Evolutionary conservation across 2,113 vertebrate species (phyloP), one percentile per base, ranked within the genome.

Genomic region (Dipodomys stephensi): DNA sequence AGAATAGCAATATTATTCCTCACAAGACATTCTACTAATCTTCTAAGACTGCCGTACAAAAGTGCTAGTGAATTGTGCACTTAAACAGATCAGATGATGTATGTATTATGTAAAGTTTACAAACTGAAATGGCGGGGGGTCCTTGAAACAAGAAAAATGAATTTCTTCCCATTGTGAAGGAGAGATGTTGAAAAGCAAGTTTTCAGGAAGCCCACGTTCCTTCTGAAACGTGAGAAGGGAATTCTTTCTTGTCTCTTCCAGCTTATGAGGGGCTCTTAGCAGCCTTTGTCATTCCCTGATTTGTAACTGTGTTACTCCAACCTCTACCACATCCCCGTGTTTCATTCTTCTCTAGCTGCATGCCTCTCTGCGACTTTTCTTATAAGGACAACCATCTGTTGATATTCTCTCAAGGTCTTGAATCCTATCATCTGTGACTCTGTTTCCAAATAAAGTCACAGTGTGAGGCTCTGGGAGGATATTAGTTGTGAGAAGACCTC

Each of bases 221-320:
- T 49, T 88, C 22, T 19, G 18, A 80, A 83, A 72, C 11, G 4
- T 44, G 6, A 44, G 23, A 46, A 23, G 2, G 72, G 12, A 44
- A 68, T 8, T 0, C 11, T n/a, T 25, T 46, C 46, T 82, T 35
- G 2, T 10, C 6, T 53, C 49, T 82, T 23, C 2, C 28, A 35
- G 9, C 6, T 6, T 8, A 3, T 18, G 9, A 18, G 53, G 2
- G 6, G 19, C 30, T 27, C 11, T 30, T 23, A 23, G 12, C 0
- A 11, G 8, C 49, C 28, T 22, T 67, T 46, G 25, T 2, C 23
- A 28, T 16, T 32, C 25, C 25, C 46, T 87, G 60, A 2, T 28
- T 73, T 49, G 2, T 19, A 4, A 6, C 23, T 68, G 3, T 27
- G 22, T 39, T 74, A 1, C 12, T 18, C 28, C 39, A 8, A 0